These are phyloP conservation scores for Megastigmus dorsalis DNA, from an alignment of 2,888 invertebrate species.

Conservation along the genomic window DNA sequence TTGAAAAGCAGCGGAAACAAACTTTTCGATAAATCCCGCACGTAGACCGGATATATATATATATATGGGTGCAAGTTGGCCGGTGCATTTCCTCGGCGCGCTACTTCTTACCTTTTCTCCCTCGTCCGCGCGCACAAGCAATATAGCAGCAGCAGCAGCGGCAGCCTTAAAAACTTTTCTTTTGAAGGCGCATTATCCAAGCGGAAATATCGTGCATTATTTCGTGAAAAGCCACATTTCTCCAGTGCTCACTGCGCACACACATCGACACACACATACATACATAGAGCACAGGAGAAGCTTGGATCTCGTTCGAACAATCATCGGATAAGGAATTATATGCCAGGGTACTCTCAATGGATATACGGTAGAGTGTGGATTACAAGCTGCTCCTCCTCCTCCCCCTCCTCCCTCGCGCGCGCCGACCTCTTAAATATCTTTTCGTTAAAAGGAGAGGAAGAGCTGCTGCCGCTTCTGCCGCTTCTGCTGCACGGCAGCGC, in stretches of 20 bases:
- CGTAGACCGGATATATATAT: conserved; percentile 20
- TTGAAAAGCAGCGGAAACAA: conserved; percentile 33
- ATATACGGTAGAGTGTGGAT: conserved; percentile 31
- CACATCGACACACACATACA: conserved; percentile 30
- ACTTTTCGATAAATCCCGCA: conserved; percentile 52
- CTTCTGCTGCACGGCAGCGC: no score
- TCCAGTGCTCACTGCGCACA: conserved; percentile 10
- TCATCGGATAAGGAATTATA: conserved; percentile 52
- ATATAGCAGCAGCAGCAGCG: no score
- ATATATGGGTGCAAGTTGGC: background rate
- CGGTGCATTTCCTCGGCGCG: conserved; percentile 26
- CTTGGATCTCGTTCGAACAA: conserved; percentile 38
- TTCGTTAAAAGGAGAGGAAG: background rate
- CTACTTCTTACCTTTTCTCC: conserved; percentile 2
- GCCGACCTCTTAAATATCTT: conserved; percentile 21
- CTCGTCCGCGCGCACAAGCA: conserved; percentile 23
- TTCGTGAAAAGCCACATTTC: conserved; percentile 39
- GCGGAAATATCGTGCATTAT: conserved; percentile 49
- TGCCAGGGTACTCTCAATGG: conserved; percentile 37
- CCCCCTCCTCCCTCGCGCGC: no score
- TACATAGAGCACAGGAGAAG: no score
- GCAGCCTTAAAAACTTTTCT: conserved; percentile 36
- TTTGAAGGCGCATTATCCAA: conserved; percentile 34
- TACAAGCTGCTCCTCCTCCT: conserved; percentile 23
- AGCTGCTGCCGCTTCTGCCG: no score